Conservation (phyloP, 2,113 vertebrate species). For the Petrocephalus microphthalmus region DNA sequence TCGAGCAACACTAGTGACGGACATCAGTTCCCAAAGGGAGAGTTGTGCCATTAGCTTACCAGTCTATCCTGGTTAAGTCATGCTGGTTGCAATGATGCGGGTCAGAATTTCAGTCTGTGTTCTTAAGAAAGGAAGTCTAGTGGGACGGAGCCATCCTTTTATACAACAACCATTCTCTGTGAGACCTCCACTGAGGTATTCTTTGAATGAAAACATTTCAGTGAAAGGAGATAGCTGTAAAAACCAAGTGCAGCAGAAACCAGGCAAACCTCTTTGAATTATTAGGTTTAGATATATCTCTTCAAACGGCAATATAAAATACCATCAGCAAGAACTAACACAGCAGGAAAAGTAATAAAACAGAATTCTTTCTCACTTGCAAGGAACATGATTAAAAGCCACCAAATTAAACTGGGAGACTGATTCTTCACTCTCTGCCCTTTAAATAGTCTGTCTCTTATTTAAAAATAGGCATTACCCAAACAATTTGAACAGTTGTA, state of each 20-base stretch:
- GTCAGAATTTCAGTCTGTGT: background rate
- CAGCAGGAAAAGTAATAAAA: background rate
- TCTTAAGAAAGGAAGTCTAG: background rate
- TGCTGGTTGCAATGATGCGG: background rate
- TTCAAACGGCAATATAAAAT: background rate
- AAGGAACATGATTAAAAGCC: background rate
- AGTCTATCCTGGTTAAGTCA: background rate
- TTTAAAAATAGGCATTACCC: background rate
- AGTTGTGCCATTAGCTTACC: background rate
- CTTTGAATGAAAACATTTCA: background rate
- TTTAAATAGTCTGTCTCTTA: background rate
- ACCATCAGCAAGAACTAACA: background rate
- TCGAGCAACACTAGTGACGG: background rate
- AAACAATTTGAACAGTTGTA: background rate
- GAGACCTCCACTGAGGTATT: background rate
- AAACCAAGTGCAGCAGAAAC: background rate
- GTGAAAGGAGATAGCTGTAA: background rate
- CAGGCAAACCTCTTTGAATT: background rate
- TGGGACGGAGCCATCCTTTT: background rate
- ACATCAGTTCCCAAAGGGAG: background rate
- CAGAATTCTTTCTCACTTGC: background rate
- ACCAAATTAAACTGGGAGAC: background rate
- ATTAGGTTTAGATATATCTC: background rate
- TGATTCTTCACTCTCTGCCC: background rate
- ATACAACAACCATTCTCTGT: background rate